Percentiles rank a stretch among this genome's conserved stretches.
These are phyloP conservation scores for Spodoptera frugiperda DNA, from an alignment of 1,140 invertebrate species.

Conservation along the genomic window DNA sequence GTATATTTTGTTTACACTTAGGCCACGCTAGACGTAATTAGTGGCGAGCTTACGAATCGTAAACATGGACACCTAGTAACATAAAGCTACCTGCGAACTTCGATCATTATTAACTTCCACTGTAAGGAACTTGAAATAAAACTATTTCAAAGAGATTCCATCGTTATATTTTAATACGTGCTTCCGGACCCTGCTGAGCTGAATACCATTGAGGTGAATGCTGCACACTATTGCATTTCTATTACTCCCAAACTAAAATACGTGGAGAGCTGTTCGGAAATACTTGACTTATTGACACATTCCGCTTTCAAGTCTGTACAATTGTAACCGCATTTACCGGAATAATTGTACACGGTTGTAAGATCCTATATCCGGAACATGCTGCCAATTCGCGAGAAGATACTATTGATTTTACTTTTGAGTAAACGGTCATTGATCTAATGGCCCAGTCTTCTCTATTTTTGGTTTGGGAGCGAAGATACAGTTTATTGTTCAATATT, in stretches of 20 bases:
- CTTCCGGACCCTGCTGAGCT: too few relatives aligned
- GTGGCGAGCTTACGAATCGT: not conserved
- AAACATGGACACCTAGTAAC: not conserved
- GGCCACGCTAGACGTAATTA: not conserved
- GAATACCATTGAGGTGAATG: too few relatives aligned
- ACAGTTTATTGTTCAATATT: constrained; percentile 37
- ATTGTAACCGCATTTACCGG: not conserved
- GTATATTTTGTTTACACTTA: constrained; percentile 23
- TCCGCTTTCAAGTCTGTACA: not conserved
- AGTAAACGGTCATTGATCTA: constrained; percentile 37
- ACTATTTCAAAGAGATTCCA: too few relatives aligned
- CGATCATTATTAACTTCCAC: too few relatives aligned
- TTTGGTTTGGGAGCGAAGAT: not conserved
- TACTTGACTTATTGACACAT: not conserved
- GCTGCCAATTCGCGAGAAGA: not conserved
- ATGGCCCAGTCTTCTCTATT: constrained; percentile 34
- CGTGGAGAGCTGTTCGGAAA: not conserved
- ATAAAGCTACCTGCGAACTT: too few relatives aligned
- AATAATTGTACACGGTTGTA: constrained; percentile 2
- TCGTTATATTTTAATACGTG: too few relatives aligned
- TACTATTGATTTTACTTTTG: constrained; percentile 31
- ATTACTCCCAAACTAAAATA: not conserved
- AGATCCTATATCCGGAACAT: not conserved
- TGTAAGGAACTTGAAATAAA: not conserved
- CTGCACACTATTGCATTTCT: too few relatives aligned